Evolutionary conservation across 2,888 invertebrate genomes (phyloP).

Genomic region (Agonopterix subpropinquella): DNA sequence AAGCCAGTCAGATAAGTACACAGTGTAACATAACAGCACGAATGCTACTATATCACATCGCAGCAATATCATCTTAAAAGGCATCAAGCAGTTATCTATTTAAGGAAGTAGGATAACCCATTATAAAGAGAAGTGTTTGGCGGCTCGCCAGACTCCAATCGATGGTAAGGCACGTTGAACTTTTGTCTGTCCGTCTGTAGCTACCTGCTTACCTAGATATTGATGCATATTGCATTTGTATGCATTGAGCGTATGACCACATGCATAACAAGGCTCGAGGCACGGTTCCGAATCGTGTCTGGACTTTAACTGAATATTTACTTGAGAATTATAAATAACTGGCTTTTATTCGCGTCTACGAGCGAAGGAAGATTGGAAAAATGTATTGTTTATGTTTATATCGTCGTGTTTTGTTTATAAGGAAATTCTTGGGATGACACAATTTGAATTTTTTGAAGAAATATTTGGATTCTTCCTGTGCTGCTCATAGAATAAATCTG

Average conservation of each 20-base stretch:
- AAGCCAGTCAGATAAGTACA: too few relatives aligned
- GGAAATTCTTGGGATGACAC: too few relatives aligned
- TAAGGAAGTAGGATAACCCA: conserved; percentile 60
- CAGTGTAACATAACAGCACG: too few relatives aligned
- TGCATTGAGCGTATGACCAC: conserved; percentile 19
- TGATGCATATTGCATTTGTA: conserved; percentile 19
- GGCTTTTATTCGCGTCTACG: background rate
- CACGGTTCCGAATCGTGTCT: background rate
- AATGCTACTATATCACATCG: background rate
- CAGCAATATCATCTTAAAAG: conserved; percentile 7
- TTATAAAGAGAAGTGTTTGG: conserved; percentile 62
- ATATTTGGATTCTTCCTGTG: too few relatives aligned
- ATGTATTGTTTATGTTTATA: too few relatives aligned
- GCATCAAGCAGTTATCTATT: conserved; percentile 40
- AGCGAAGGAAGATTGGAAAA: too few relatives aligned
- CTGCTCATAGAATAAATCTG: too few relatives aligned
- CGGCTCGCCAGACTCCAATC: conserved; percentile 57
- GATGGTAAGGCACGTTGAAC: conserved; percentile 53
- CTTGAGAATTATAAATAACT: background rate
- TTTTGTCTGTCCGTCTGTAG: conserved; percentile 41
- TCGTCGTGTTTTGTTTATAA: too few relatives aligned
- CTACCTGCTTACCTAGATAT: conserved; percentile 24
- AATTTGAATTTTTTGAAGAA: too few relatives aligned
- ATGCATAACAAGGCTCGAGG: background rate
- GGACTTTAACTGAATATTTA: background rate